phyloP scores from a whole-genome alignment of 2,797 vertebrate genomes.

The Cirrhinus mrigala region DNA sequence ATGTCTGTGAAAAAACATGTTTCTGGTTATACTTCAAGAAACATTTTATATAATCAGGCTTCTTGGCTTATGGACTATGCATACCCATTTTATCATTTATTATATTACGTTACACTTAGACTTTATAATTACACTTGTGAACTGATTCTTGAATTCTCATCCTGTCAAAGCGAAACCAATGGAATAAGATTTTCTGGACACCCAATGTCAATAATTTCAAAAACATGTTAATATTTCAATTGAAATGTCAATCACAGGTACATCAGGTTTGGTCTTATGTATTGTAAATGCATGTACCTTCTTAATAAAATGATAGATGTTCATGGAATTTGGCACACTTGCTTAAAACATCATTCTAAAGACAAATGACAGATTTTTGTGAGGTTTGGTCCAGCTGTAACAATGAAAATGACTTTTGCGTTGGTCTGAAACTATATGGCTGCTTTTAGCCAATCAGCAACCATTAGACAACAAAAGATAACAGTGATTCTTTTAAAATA shows the following conservation, averaged over 20 bases:
- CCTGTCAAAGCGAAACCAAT: neutral
- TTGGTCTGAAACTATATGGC: neutral
- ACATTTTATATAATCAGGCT: neutral
- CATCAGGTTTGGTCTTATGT: no score
- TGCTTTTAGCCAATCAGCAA: neutral
- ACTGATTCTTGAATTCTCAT: slow-evolving; percentile 1
- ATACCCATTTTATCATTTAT: neutral
- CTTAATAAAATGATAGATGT: neutral
- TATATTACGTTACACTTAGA: slow-evolving; percentile 8
- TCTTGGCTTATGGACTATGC: neutral
- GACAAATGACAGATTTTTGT: neutral
- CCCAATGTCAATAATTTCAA: no score
- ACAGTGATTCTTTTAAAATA: slow-evolving; percentile 10
- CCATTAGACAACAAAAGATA: neutral
- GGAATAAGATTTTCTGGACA: neutral
- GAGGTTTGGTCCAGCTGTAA: neutral
- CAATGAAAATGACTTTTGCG: neutral
- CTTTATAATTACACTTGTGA: slow-evolving; percentile 1
- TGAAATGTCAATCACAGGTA: no score
- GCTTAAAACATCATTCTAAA: neutral
- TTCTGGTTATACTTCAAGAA: neutral
- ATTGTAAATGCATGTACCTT: neutral
- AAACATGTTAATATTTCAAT: no score
- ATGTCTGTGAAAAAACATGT: slow-evolving; percentile 1
- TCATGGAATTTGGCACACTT: neutral